Evolutionary conservation across 2,888 invertebrate species (phyloP).

Genomic region (Elmis aenea): DNA sequence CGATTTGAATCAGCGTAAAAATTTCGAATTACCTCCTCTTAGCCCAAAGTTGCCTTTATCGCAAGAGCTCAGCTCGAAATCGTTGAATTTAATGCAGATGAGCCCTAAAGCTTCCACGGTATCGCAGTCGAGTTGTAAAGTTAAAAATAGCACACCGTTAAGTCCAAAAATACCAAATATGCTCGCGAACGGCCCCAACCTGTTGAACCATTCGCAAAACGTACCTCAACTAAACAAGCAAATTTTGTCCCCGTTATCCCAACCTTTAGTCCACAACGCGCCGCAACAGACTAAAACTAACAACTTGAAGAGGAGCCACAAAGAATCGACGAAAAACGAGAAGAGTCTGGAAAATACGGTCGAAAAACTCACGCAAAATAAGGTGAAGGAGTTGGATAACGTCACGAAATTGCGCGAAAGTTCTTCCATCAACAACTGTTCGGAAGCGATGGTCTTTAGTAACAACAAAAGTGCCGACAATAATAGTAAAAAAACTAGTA

Average conservation of each 20-base stretch:
- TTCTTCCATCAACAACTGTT: conserved; percentile 5
- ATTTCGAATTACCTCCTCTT: conserved; percentile 28
- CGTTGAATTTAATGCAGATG: too few relatives aligned
- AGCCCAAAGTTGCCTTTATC: conserved; percentile 17
- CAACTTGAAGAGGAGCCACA: conserved; percentile 21
- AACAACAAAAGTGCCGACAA: conserved; percentile 2
- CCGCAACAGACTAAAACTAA: too few relatives aligned
- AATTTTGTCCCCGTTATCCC: too few relatives aligned
- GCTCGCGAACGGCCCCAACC: conserved; percentile 22
- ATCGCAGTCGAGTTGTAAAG: conserved; percentile 5
- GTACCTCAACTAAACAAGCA: too few relatives aligned
- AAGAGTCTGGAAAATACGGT: conserved; percentile 42
- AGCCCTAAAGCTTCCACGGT: conserved; percentile 3
- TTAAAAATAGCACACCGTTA: conserved; percentile 3
- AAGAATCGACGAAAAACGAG: conserved; percentile 33
- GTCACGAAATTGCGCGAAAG: conserved; percentile 20
- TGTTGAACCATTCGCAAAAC: too few relatives aligned
- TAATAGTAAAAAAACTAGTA: too few relatives aligned
- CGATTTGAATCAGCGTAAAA: conserved; percentile 30
- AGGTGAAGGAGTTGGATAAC: conserved; percentile 36
- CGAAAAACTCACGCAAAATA: conserved; percentile 41
- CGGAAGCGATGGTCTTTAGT: too few relatives aligned
- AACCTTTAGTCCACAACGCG: too few relatives aligned
- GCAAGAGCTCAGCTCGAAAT: conserved; percentile 8
- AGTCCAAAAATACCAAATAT: conserved; percentile 7